Percentiles rank a stretch among this genome's conserved stretches.
Evolutionary conservation across 1,140 invertebrate species (phyloP).

Genomic region (Lepidostoma basale): DNA sequence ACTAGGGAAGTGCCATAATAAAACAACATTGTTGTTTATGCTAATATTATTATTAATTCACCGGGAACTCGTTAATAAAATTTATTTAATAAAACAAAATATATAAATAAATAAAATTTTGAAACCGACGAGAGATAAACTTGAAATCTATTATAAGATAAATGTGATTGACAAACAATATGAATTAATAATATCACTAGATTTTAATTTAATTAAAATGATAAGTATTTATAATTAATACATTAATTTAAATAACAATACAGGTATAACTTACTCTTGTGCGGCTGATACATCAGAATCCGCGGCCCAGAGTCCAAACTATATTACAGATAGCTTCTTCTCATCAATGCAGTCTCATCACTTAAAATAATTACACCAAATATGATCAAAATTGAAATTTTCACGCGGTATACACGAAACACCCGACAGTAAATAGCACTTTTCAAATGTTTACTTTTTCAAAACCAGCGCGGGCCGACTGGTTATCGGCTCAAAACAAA

Average conservation of each 20-base stretch:
- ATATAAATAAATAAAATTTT: no score
- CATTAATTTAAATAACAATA: not conserved
- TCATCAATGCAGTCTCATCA: not conserved
- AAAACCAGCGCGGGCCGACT: no score
- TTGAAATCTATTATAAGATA: no score
- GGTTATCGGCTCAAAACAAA: no score
- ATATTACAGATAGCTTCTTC: not conserved
- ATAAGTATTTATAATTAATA: not conserved
- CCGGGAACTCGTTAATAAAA: no score
- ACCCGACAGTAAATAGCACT: not conserved
- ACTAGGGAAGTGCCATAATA: no score
- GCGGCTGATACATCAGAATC: not conserved
- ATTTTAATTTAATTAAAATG: not conserved
- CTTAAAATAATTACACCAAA: not conserved
- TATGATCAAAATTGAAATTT: not conserved
- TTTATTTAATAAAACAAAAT: no score
- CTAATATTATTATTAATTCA: no score
- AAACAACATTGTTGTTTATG: no score
- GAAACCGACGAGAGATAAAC: no score
- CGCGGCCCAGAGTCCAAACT: not conserved
- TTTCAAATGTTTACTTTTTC: constrained; percentile 5
- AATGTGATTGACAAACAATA: no score
- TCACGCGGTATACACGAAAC: not conserved
- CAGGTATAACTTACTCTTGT: not conserved
- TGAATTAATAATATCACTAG: no score